A percentile compares a stretch with the other conserved stretches of the same genome.
Conservation (phyloP, 1,140 invertebrate species). For the Aethina tumida region DNA sequence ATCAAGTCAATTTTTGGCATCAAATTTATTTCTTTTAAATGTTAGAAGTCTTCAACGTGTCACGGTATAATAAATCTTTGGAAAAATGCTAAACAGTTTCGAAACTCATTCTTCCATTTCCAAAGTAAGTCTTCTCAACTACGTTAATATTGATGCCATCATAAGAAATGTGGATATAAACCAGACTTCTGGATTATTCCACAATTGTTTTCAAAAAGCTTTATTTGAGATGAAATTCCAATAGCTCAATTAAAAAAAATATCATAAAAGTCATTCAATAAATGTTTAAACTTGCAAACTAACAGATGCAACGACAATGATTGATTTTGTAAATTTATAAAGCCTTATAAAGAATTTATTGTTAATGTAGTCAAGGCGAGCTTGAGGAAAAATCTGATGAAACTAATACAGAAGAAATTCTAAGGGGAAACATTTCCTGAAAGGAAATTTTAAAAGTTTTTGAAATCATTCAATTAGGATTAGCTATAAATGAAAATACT, state of each 20-base stretch:
- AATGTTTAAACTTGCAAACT: background rate
- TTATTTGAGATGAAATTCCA: background rate
- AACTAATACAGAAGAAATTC: background rate
- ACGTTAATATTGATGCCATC: background rate
- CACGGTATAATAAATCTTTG: too few relatives aligned
- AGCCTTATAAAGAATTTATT: background rate
- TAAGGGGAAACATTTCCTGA: background rate
- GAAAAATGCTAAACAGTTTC: constrained; percentile 1
- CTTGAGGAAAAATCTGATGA: background rate
- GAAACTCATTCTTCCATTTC: constrained; percentile 1
- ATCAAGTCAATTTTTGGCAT: too few relatives aligned
- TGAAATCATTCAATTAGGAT: constrained; percentile 1
- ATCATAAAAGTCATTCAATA: background rate
- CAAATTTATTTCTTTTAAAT: too few relatives aligned
- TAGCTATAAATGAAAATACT: constrained; percentile 1
- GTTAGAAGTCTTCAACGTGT: too few relatives aligned
- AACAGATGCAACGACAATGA: background rate
- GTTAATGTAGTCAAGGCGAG: background rate
- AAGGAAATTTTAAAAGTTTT: background rate
- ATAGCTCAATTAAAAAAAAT: background rate
- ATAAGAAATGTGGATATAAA: constrained; percentile 1
- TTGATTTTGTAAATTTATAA: background rate
- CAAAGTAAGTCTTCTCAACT: constrained; percentile 1
- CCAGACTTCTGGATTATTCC: too few relatives aligned
- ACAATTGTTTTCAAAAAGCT: constrained; percentile 1